Evolutionary conservation across 37 sponge, comb jelly and placozoan species (phyloP).

Genomic region (Corticium candelabrum): DNA sequence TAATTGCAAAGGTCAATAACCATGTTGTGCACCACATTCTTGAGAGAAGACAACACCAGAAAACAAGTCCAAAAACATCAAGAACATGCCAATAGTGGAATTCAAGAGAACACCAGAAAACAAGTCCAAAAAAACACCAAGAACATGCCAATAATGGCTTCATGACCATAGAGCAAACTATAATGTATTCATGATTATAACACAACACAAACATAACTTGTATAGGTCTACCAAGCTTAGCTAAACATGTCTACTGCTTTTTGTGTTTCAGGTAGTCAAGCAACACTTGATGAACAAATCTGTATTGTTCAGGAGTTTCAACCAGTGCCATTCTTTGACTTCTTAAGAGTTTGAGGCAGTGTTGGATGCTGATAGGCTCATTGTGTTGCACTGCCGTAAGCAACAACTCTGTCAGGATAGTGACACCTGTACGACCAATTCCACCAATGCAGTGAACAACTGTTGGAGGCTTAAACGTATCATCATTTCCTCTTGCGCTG

Average conservation of each 20-base stretch:
- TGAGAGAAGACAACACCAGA: no score
- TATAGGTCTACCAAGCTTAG: no score
- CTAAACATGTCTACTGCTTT: not conserved
- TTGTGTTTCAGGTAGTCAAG: not conserved
- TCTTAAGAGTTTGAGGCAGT: conserved; percentile 39
- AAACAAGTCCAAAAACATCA: no score
- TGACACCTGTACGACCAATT: conserved; percentile 70
- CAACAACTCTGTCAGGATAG: conserved; percentile 51
- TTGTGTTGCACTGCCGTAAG: conserved; percentile 6
- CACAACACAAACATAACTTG: no score
- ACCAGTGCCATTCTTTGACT: conserved; percentile 79
- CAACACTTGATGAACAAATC: conserved; percentile 70
- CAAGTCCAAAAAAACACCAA: no score
- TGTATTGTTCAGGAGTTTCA: conserved; percentile 75
- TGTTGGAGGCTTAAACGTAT: conserved; percentile 9
- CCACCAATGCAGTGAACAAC: conserved; percentile 80
- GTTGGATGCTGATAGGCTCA: conserved; percentile 26
- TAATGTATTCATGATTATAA: no score
- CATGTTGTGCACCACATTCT: no score
- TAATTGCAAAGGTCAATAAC: no score
- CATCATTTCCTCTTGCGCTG: not conserved
- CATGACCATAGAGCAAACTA: no score
- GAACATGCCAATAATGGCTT: no score
- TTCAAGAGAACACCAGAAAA: no score
- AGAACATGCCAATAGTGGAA: no score